Percentiles rank a stretch among this genome's conserved stretches.
phyloP scores from a whole-genome alignment of 64 coral and sea anemone species.

The Dendronephthya gigantea region DNA sequence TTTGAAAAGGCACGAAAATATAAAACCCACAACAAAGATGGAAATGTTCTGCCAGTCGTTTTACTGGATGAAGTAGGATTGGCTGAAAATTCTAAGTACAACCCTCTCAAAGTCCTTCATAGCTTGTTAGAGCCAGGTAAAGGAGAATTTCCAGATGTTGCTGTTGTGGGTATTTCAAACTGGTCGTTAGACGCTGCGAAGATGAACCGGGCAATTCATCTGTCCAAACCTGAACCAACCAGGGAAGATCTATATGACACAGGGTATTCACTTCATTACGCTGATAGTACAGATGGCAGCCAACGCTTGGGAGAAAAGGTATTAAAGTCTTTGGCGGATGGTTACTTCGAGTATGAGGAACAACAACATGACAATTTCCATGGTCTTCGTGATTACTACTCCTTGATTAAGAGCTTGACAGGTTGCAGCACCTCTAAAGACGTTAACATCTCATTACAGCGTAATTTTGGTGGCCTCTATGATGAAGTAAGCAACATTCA shows the following conservation, averaged over 20 bases:
- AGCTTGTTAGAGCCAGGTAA: conserved; percentile 42
- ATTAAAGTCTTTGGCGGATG: conserved; percentile 43
- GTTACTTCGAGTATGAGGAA: conserved; percentile 60
- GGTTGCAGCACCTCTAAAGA: neutral
- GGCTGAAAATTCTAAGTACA: conserved; percentile 54
- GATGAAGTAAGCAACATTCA: conserved; percentile 37
- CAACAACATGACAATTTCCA: conserved; percentile 70
- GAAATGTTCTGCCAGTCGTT: conserved; percentile 52
- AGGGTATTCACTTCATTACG: conserved; percentile 36
- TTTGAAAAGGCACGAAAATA: conserved; percentile 70
- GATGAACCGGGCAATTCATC: conserved; percentile 63
- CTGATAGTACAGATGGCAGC: conserved; percentile 1
- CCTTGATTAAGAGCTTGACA: conserved; percentile 50
- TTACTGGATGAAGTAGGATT: conserved; percentile 59
- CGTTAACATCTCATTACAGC: conserved; percentile 35
- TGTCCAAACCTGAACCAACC: conserved; percentile 50
- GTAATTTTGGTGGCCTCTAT: conserved; percentile 73
- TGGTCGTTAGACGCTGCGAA: conserved; percentile 53
- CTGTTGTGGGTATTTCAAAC: conserved; percentile 62
- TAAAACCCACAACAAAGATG: conserved; percentile 19
- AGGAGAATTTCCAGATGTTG: conserved; percentile 46
- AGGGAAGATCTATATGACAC: conserved; percentile 51
- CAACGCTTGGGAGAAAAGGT: neutral
- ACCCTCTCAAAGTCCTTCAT: conserved; percentile 60
- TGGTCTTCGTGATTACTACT: conserved; percentile 84